These are phyloP conservation scores for Drymodes brunneopygia DNA, from an alignment of 2,113 vertebrate genomes.

Conservation along the genomic window DNA sequence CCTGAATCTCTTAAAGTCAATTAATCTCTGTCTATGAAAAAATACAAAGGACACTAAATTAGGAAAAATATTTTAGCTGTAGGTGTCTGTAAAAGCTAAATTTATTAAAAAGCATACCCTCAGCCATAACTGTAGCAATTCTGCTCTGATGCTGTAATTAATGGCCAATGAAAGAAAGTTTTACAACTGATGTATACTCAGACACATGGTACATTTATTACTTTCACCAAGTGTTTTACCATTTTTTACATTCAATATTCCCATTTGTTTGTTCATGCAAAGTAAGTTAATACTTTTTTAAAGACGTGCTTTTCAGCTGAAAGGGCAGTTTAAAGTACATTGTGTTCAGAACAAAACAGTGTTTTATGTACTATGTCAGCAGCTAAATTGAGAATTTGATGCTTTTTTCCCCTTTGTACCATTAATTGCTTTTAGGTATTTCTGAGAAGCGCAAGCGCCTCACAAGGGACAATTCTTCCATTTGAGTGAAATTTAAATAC, in stretches of 20 bases:
- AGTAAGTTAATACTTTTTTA: conserved; percentile 29
- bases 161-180: neutral
- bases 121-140: neutral
- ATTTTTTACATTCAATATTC: neutral
- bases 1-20: neutral
- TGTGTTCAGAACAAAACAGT: conserved; percentile 33
- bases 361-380: conserved; percentile 12
- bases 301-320: conserved; percentile 17
- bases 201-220: neutral
- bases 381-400: conserved; percentile 26
- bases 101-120: neutral
- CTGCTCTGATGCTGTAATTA: neutral
- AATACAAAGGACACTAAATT: neutral
- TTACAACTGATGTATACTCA: neutral
- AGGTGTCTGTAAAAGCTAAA: neutral
- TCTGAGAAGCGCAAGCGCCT: neutral
- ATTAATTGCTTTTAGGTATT: conserved; percentile 31
- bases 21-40: neutral
- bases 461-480: neutral
- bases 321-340: conserved; percentile 3
- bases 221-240: neutral
- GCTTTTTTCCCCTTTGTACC: conserved; percentile 10
- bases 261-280: conserved; percentile 8
- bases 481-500: neutral
- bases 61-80: neutral